phyloP scores from a whole-genome alignment of 2,113 vertebrate genomes.

The Casuarius casuarius region DNA sequence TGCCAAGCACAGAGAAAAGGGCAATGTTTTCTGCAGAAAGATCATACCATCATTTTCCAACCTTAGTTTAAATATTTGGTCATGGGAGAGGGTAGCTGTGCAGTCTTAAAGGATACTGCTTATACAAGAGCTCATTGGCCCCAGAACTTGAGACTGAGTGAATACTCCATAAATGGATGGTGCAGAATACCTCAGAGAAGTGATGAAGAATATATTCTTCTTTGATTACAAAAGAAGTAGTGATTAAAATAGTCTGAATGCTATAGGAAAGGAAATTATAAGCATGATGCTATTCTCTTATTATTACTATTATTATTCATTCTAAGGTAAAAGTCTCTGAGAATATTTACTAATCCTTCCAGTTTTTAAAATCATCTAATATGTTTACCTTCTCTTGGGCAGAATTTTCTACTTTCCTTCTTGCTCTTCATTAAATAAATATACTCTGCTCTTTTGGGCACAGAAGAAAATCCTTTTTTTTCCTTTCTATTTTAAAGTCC shows the following conservation, averaged over 20 bases:
- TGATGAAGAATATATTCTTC: background rate
- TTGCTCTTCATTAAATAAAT: background rate
- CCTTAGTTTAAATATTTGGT: background rate
- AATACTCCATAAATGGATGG: background rate
- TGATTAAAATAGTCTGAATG: background rate
- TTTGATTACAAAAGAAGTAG: background rate
- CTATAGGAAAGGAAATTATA: background rate
- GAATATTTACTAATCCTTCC: background rate
- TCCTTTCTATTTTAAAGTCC: background rate
- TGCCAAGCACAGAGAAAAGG: background rate
- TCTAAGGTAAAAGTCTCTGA: background rate
- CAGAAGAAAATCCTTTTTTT: background rate
- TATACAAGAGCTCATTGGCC: background rate
- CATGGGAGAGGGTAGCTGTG: background rate
- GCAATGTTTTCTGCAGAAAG: background rate
- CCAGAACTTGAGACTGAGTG: background rate
- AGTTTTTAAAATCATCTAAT: background rate
- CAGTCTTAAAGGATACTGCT: background rate
- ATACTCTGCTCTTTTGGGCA: background rate
- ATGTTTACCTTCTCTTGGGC: background rate
- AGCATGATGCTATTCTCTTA: background rate
- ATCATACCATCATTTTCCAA: background rate
- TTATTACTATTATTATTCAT: background rate
- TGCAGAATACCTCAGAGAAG: background rate
- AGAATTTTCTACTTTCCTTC: background rate